Conservation (phyloP, 2,797 vertebrate species). For the Ataeniobius toweri region DNA sequence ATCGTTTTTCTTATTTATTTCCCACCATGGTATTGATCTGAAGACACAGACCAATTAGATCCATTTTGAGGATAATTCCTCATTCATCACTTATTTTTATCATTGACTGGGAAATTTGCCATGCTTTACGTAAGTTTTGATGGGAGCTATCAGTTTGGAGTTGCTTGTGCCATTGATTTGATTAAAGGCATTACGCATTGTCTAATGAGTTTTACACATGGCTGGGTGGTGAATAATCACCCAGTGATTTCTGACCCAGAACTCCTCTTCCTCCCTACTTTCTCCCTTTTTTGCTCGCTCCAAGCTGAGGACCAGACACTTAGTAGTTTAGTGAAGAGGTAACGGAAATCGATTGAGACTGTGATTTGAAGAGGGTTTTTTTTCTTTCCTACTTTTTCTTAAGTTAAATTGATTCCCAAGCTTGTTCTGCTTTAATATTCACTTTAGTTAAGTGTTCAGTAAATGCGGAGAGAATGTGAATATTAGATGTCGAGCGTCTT, state of each 20-base stretch:
- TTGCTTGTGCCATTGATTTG: slow-evolving; percentile 91
- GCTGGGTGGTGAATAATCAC: slow-evolving; percentile 96
- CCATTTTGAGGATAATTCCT: slow-evolving; percentile 79
- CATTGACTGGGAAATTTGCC: slow-evolving; percentile 83
- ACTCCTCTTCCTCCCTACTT: slow-evolving; percentile 79
- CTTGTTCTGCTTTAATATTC: slow-evolving; percentile 82
- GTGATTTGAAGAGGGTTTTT: slow-evolving; percentile 75
- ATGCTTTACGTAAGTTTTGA: slow-evolving; percentile 83
- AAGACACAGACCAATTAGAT: slow-evolving; percentile 76
- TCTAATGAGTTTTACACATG: slow-evolving; percentile 99
- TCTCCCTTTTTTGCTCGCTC: slow-evolving; percentile 78
- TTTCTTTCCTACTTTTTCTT: slow-evolving; percentile 48
- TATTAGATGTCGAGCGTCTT: slow-evolving; percentile 67
- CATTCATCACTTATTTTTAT: slow-evolving; percentile 74
- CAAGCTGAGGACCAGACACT: slow-evolving; percentile 62
- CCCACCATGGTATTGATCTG: slow-evolving; percentile 74
- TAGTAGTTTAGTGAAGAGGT: slow-evolving; percentile 67
- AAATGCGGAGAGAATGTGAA: slow-evolving; percentile 75
- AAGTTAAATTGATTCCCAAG: slow-evolving; percentile 77
- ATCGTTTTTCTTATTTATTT: slow-evolving; percentile 56
- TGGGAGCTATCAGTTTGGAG: slow-evolving; percentile 77
- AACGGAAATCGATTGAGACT: slow-evolving; percentile 80
- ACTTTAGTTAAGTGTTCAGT: slow-evolving; percentile 75
- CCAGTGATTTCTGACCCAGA: slow-evolving; percentile 84
- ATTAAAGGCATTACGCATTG: slow-evolving; percentile 98